Evolutionary conservation across 1,140 invertebrate species (phyloP), one percentile per base, ranked within the genome.

Genomic region (Frieseomelitta varia): DNA sequence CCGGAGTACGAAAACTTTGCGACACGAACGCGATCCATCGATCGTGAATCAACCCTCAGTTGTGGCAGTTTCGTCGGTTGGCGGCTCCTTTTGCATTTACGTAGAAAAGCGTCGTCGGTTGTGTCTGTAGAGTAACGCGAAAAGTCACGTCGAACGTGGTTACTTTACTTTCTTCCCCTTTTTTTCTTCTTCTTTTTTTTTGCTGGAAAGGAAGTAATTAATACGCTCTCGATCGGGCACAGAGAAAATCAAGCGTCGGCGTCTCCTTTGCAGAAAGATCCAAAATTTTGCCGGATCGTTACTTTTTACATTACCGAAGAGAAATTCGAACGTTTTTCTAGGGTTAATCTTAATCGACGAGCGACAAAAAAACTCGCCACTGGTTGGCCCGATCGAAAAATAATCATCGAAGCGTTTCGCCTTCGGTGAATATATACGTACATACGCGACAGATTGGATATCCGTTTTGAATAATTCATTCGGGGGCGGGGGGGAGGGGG

Each of bases 41-140:
- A 39, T 24, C 21, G 39, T 15, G 2, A 27, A 34, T 68, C 78
- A 4, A 6, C 39, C 39, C 8, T 77, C 63, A 69, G 63, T 68
- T 80, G 77, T 89, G 88, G 88, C 87, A 89, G 87, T 89, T 81
- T 79, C 67, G 58, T 77, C 76, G 24, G 17, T 72, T 65, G n/a
- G 68, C 39, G 30, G n/a, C n/a, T n/a, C 67, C 65, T 27, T 53
- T 81, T 65, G 47, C 51, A 27, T 81, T 47, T 47, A 82, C 53
- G 71, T 82, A 82, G 65, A 88, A 85, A 87, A 85, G 67, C 82
- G n/a, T 74, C 68, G 71, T 34, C 63, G 27, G 73, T 67, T 75
- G 47, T 75, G 53, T 19, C n/a, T 63, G 63, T 34, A 68, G n/a
- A n/a, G n/a, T 56, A 24, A 56, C 12, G 27, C 53, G 24, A 12